These are phyloP conservation scores for Dissostichus mawsoni DNA, from an alignment of 2,113 vertebrate species.

Conservation along the genomic window DNA sequence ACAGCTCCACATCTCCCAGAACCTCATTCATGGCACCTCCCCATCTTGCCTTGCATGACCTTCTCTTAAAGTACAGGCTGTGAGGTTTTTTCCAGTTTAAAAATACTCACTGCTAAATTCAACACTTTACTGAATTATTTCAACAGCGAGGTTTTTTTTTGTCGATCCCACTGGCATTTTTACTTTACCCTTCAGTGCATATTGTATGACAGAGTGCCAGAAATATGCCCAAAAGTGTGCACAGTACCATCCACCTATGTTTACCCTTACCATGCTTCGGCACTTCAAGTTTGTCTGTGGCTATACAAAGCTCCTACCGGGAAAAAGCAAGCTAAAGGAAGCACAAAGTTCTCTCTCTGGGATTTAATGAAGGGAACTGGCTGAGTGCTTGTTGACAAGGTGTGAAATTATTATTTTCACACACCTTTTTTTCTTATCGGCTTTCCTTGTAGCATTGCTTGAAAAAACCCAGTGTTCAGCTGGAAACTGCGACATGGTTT, in stretches of 20 bases:
- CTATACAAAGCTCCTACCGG: conserved; percentile 19
- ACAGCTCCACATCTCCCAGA: conserved; percentile 76
- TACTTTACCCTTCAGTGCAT: conserved; percentile 48
- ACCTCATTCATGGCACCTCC: conserved; percentile 84
- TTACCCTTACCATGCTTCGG: conserved; percentile 36
- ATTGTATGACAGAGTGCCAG: conserved; percentile 56
- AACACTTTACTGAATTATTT: conserved; percentile 67
- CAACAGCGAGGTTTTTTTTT: conserved; percentile 38
- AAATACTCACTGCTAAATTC: conserved; percentile 75
- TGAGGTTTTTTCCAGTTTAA: conserved; percentile 80
- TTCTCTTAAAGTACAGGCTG: conserved; percentile 79
- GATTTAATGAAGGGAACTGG: conserved; percentile 6
- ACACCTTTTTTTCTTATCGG: conserved; percentile 23
- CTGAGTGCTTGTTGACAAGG: conserved; percentile 47
- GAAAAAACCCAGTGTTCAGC: conserved; percentile 8
- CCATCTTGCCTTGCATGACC: conserved; percentile 88
- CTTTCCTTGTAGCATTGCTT: conserved; percentile 7
- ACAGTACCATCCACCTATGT: conserved; percentile 51
- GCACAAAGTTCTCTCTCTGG: neutral
- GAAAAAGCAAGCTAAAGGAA: conserved; percentile 32
- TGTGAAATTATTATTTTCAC: conserved; percentile 63
- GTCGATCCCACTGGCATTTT: conserved; percentile 46
- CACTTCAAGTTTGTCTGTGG: conserved; percentile 32
- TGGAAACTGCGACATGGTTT: conserved; percentile 31
- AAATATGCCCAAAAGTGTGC: conserved; percentile 61